Conservation (phyloP, 2,888 invertebrate species). For the Acronicta alni region DNA sequence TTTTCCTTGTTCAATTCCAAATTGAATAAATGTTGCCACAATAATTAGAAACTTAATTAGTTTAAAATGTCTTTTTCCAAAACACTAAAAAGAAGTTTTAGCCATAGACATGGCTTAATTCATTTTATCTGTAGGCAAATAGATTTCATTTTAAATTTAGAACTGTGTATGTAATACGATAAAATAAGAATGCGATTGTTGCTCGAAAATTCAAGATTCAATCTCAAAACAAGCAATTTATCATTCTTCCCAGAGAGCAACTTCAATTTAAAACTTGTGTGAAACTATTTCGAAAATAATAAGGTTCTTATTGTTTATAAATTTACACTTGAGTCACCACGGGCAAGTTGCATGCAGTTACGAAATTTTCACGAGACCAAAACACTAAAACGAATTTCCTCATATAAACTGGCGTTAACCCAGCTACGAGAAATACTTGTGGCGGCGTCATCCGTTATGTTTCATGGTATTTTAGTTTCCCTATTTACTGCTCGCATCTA, state of each 20-base stretch:
- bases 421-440: constrained; percentile 68
- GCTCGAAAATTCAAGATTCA: constrained; percentile 28
- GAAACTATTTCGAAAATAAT: constrained; percentile 65
- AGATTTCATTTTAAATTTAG: constrained; percentile 4
- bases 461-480: constrained; percentile 65
- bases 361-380: constrained; percentile 70
- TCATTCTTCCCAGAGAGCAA: constrained; percentile 41
- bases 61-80: too few relatives aligned
- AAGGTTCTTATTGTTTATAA: constrained; percentile 67
- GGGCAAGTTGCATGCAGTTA: constrained; percentile 62
- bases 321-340: constrained; percentile 64
- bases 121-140: too few relatives aligned
- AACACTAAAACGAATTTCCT: constrained; percentile 74
- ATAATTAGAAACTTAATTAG: too few relatives aligned
- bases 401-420: constrained; percentile 71
- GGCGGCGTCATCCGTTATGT: constrained; percentile 60
- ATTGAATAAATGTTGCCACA: not conserved
- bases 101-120: too few relatives aligned
- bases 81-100: too few relatives aligned
- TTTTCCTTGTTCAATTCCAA: constrained; percentile 14
- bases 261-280: constrained; percentile 57
- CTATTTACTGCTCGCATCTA: constrained; percentile 64
- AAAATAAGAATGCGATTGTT: constrained; percentile 13
- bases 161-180: not conserved
- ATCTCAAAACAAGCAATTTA: constrained; percentile 29